Evolutionary conservation across 2,888 invertebrate genomes (phyloP), one percentile per base, ranked within the genome.

Genomic region (Octodonta nipae): DNA sequence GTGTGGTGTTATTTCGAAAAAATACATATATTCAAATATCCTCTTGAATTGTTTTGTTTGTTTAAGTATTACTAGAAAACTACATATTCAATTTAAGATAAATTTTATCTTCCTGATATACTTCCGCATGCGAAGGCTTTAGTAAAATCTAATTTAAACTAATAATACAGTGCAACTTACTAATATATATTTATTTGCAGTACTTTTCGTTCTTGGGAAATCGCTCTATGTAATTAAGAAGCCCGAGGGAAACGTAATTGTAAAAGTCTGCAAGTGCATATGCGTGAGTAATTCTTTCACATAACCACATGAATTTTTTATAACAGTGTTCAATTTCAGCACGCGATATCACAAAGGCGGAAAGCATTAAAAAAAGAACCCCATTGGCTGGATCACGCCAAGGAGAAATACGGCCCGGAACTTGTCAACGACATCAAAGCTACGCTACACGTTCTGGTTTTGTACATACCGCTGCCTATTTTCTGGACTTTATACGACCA

Each of bases 401-500:
- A 78, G 40, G 80, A 80, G 35, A 74, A 72, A 46, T 91, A 76
- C 54, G 82, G 80, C 13, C 52, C 56, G 1, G 63, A 65, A 35
- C 66, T 88, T 40, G 81, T 93, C 2, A 64, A 72, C 3, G 92
- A 93, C 48, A 71, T 88, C 6, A 88, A 86, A 58, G 65, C 72
- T 0, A 64, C 86, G 1, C 57, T 87, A 5, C 70, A 75, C 41
- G 80, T 93, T 2, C 61, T 92, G 5, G 69, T 81, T 4, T 68
- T 93, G 2, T 93, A 84, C 55, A 61, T 93, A 14, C 95, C 96
- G 0, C 64, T 93, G 28, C 92, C 93, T 0, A 69, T 96, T n/a
- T 98, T 95, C 63, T 96, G 93, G 93, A 88, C 95, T 0, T 68
- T 96, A 0, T 95, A 83, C 60, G 95, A 96, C 60, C 96, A 96